A percentile compares a stretch with the other conserved stretches of the same genome.
These are phyloP conservation scores for Tricholaema leucomelas DNA, from an alignment of 2,113 vertebrate genomes.

Conservation along the genomic window DNA sequence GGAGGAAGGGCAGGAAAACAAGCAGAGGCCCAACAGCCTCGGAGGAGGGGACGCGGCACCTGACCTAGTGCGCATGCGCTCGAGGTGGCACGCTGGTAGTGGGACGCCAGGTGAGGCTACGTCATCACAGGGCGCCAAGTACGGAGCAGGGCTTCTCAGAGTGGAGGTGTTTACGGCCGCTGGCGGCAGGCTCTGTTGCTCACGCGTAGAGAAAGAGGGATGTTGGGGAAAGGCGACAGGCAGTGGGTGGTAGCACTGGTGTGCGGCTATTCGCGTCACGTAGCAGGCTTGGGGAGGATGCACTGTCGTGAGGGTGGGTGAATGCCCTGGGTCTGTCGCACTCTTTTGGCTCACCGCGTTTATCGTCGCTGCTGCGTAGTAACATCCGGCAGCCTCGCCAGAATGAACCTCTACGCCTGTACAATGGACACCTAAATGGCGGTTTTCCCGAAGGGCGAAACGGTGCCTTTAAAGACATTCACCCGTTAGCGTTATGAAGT, in stretches of 20 bases:
- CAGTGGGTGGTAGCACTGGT: too few relatives aligned
- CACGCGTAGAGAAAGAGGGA: not conserved
- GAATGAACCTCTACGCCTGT: fast-evolving
- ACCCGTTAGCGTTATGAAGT: fast-evolving
- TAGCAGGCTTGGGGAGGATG: not conserved
- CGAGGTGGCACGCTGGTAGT: not conserved
- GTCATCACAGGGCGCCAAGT: not conserved
- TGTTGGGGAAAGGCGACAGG: too few relatives aligned
- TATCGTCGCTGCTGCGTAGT: fast-evolving
- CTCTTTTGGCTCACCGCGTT: fast-evolving
- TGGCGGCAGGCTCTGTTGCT: fast-evolving
- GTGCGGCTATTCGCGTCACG: fast-evolving
- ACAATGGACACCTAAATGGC: fast-evolving
- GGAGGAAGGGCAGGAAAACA: not conserved
- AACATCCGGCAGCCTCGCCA: fast-evolving
- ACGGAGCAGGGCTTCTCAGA: fast-evolving
- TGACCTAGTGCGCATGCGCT: conserved; percentile 35
- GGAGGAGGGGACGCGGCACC: not conserved
- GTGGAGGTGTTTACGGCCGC: too few relatives aligned
- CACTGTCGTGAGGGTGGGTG: too few relatives aligned
- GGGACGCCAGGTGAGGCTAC: not conserved
- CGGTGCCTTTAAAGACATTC: fast-evolving
- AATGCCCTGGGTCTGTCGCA: fast-evolving
- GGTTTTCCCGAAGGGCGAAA: fast-evolving
- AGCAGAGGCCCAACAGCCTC: not conserved